These are phyloP conservation scores for Aradophagus sp. DNA, from an alignment of 1,140 invertebrate species.

Conservation along the genomic window DNA sequence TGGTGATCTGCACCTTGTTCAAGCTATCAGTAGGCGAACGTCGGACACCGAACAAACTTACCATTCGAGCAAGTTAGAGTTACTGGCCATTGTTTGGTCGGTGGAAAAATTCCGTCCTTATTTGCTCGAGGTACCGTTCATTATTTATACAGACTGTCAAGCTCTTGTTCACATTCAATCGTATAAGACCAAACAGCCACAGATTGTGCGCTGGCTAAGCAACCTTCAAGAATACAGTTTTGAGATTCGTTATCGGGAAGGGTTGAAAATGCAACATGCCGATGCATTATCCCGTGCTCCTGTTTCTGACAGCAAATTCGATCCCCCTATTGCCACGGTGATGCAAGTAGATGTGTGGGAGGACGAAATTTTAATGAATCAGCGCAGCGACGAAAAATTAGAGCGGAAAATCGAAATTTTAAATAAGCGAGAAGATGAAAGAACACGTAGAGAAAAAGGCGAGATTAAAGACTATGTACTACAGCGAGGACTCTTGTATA, in stretches of 20 bases:
- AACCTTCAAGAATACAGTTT: slow-evolving; percentile 2
- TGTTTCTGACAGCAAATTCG: no score
- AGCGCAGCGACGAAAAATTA: not conserved
- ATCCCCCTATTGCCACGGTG: no score
- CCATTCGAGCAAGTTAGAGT: slow-evolving; percentile 14
- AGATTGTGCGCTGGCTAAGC: slow-evolving; percentile 7
- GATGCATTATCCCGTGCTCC: slow-evolving; percentile 13
- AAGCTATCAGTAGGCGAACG: slow-evolving; percentile 16
- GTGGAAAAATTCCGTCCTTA: not conserved
- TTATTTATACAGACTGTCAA: slow-evolving; percentile 8
- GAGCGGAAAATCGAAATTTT: slow-evolving; percentile 1
- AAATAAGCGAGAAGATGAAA: not conserved
- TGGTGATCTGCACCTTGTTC: not conserved
- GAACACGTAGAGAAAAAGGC: not conserved
- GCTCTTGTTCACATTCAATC: not conserved
- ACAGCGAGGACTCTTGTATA: not conserved
- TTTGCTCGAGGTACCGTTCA: not conserved
- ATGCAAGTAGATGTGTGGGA: not conserved
- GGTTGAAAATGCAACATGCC: slow-evolving; percentile 3
- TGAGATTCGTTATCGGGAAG: not conserved
- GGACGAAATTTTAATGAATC: not conserved
- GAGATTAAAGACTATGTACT: not conserved
- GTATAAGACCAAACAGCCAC: slow-evolving; percentile 8
- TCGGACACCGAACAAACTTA: slow-evolving; percentile 1
- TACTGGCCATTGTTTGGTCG: slow-evolving; percentile 8